Base-by-base conservation (phyloP, 2,113 vertebrate genomes). In the Mus spicilegus region DNA sequence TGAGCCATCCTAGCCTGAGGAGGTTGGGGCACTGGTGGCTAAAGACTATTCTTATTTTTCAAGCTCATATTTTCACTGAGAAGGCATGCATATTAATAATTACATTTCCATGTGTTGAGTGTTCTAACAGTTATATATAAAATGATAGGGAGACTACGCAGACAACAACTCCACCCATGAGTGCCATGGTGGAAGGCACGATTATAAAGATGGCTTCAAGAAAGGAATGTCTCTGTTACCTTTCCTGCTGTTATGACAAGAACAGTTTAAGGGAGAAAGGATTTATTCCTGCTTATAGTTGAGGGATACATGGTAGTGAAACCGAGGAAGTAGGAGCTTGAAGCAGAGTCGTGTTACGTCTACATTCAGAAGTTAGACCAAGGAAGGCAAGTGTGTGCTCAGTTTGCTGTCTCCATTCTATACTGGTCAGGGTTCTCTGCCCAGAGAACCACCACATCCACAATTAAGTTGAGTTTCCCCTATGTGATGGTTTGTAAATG, bases 11-110 rank as follows among this genome's bases (percentile, higher is more conserved):
- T 49, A 81, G 72, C 1, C 87, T 61, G 63, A 90, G 87, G 63
- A 94, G 26, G 36, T 89, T 65, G 46, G 63, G 70, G 58, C 70
- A 82, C 49, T 77, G 75, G 72, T 91, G 56, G 85, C n/a, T 85
- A 77, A 87, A 94, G 63, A 85, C 65, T 56, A 36, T 72, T 69
- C 39, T 73, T 70, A 39, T 90, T 51, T 76, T 76, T 96, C 76
- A 90, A 56, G 30, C n/a, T 93, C 65, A 94, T 76, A 69, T 7
- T 92, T 58, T 85, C 46, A n/a, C 46, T 91, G 49, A 96, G 76
- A 95, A 90, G 65, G 24, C 69, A 84, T 28, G 65, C 8, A 63
- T 39, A 30, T 26, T 87, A 89, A 67, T 88, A 93, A 95, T 89
- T 93, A 78, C 22, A 93, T 16, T 89, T 51, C 70, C 14, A 56